These are phyloP conservation scores for Sorex fumeus DNA, from an alignment of 2,113 vertebrate genomes.

Conservation along the genomic window DNA sequence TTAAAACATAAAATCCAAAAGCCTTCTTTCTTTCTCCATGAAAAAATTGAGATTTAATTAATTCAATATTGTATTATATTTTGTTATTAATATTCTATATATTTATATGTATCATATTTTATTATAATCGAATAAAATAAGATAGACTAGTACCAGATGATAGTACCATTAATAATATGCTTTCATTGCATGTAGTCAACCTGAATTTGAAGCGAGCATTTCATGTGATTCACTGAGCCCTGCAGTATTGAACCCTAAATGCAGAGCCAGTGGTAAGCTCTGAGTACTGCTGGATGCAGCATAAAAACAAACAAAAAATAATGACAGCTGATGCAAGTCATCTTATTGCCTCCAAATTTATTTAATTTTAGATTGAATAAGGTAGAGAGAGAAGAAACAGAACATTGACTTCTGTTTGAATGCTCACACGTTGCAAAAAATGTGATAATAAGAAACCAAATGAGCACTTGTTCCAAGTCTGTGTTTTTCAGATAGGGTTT, in stretches of 20 bases:
- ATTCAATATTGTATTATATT: too few species aligned
- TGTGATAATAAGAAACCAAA: background rate
- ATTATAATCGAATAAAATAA: background rate
- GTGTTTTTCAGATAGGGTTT: background rate
- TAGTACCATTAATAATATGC: too few species aligned
- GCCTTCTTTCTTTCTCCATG: background rate
- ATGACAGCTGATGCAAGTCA: background rate
- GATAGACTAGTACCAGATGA: too few species aligned
- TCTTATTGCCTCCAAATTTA: background rate
- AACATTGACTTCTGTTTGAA: background rate
- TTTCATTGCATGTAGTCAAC: too few species aligned
- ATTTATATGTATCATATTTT: too few species aligned
- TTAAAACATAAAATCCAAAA: background rate
- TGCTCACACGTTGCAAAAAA: background rate
- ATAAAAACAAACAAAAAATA: background rate
- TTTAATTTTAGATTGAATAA: background rate
- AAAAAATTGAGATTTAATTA: background rate
- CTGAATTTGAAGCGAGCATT: too few species aligned
- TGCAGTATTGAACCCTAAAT: too few species aligned
- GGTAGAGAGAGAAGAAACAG: background rate
- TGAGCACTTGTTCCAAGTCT: background rate
- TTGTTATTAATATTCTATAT: too few species aligned
- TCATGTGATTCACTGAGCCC: too few species aligned
- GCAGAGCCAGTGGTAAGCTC: too few species aligned
- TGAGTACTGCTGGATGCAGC: too few species aligned